Base-by-base conservation (phyloP, 2,113 vertebrate species). In the Hippoglossus stenolepis region DNA sequence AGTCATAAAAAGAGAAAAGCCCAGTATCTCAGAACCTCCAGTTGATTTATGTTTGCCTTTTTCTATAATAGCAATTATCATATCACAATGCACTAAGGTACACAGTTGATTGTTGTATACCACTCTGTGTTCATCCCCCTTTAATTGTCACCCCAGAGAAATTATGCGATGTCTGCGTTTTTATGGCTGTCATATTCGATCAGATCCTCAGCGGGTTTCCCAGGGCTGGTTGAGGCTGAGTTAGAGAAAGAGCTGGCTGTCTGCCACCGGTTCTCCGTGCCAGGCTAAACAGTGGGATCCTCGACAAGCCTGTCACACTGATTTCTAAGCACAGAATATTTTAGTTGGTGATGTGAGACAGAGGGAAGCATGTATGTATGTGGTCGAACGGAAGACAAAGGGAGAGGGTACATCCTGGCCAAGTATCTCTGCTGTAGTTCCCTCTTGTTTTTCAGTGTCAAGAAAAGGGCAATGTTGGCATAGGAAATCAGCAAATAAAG, bases 131-230 rank as follows among this genome's bases (percentile, higher is more conserved):
- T 75, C 28, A n/a, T 15, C 62, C 57, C 73, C 35, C 23, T 71
- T 61, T 62, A 73, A 59, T 77, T 75, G 65, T 79, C 77, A 66
- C 69, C 77, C 58, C 62, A 74, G 70, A 86, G 80, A 89, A 90
- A 89, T 86, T 58, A 81, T 80, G 79, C 18, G 14, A 73, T 85
- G 77, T 83, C 74, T 85, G 85, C 35, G n/a, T 91, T 91, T 91
- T 93, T 93, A 91, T 92, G 93, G 87, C 83, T 93, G 90, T 94
- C 92, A 95, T 94, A 92, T 93, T 92, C 87, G 84, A 94, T 94
- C 90, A 91, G 80, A 82, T 89, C 75, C 73, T 88, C 64, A 90
- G 82, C 75, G 84, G 90, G 78, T 80, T 93, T 92, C 90, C 85
- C 90, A 92, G 88, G 85, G 82, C 77, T 73, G 56, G 78, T 82